A percentile compares a stretch with the other conserved stretches of the same genome.
Evolutionary conservation across 2,797 vertebrate genomes (phyloP).

Genomic region (Garrulus glandarius): DNA sequence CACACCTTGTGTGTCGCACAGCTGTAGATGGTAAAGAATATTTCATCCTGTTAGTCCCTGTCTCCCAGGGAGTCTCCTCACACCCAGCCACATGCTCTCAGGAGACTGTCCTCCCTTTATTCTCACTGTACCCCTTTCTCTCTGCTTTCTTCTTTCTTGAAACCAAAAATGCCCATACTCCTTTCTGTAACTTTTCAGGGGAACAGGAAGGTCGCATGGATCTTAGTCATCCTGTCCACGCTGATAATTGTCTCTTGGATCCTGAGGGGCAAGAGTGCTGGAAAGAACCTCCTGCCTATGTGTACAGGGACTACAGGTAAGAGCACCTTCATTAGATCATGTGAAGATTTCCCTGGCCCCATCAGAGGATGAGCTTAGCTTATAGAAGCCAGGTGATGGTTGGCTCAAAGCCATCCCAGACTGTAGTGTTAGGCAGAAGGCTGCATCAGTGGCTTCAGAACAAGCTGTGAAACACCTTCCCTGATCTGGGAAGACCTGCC

Average conservation of each 20-base stretch:
- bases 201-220: slow-evolving; percentile 90
- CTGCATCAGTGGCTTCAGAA: neutral
- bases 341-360: neutral
- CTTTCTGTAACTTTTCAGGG: slow-evolving; percentile 67
- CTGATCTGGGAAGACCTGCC: neutral
- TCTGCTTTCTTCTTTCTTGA: neutral
- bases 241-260: slow-evolving; percentile 96
- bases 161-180: neutral
- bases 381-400: neutral
- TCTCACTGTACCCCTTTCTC: neutral
- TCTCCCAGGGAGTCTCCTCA: neutral
- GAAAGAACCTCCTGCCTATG: slow-evolving; percentile 91
- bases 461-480: neutral
- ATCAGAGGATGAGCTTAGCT: neutral
- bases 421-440: neutral
- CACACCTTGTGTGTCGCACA: slow-evolving; percentile 92
- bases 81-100: neutral
- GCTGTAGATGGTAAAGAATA: slow-evolving; percentile 83
- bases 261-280: slow-evolving; percentile 91
- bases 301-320: slow-evolving; percentile 94
- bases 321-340: neutral
- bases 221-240: slow-evolving; percentile 94
- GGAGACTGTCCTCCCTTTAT: neutral
- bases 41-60: neutral
- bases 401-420: neutral